Conservation (phyloP, 2,113 vertebrate species). For the Scatophagus argus region DNA sequence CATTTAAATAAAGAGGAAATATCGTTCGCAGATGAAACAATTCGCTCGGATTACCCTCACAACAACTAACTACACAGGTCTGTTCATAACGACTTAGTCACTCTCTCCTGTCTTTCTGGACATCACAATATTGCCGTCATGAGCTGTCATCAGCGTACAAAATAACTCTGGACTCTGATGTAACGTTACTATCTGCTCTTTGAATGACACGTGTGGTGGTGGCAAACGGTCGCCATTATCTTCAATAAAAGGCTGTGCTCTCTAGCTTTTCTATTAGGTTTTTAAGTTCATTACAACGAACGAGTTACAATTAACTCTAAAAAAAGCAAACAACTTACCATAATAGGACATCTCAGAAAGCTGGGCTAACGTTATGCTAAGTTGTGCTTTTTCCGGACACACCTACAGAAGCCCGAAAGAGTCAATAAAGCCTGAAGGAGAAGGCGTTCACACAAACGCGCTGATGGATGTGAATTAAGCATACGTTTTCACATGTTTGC, state of each 20-base stretch:
- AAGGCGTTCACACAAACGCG: background rate
- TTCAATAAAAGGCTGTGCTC: background rate
- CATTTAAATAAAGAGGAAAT: no score
- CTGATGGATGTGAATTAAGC: background rate
- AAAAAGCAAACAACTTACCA: slow-evolving; percentile 55
- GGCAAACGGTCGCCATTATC: background rate
- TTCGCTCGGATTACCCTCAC: no score
- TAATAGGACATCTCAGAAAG: background rate
- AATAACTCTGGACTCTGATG: background rate
- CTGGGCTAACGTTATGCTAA: background rate
- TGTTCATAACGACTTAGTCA: slow-evolving; percentile 3
- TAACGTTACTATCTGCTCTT: background rate
- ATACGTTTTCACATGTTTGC: background rate
- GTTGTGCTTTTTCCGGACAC: background rate
- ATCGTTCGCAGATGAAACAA: no score
- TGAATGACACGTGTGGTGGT: slow-evolving; percentile 36
- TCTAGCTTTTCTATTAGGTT: background rate
- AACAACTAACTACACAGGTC: background rate
- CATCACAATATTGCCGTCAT: background rate
- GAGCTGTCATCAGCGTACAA: background rate
- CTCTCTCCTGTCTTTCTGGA: background rate
- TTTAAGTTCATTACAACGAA: background rate
- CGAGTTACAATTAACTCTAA: background rate
- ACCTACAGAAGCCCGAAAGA: slow-evolving; percentile 59
- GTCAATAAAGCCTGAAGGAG: background rate